These are phyloP conservation scores for Hyperopisus bebe DNA, from an alignment of 2,113 vertebrate species.

Conservation along the genomic window DNA sequence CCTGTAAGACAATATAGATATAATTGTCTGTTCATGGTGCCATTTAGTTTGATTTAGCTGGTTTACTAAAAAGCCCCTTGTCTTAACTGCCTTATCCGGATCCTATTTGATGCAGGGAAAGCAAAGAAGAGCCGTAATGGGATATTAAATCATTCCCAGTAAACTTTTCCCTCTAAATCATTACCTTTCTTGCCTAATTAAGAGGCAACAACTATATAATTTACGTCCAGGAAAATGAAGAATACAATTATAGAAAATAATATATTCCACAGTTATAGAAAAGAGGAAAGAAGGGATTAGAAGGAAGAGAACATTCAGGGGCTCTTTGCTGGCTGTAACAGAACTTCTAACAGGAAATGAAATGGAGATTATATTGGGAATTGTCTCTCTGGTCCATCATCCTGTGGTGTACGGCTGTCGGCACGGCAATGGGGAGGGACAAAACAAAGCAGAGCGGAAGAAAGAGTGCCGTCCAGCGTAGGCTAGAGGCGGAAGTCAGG, in stretches of 20 bases:
- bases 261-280: background rate
- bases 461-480: conserved; percentile 41
- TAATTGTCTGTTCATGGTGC: background rate
- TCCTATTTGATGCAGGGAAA: background rate
- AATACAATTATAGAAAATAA: background rate
- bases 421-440: background rate
- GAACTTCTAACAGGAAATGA: background rate
- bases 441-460: conserved; percentile 3
- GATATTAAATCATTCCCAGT: background rate
- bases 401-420: background rate
- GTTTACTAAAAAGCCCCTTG: background rate
- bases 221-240: background rate
- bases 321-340: background rate
- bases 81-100: background rate
- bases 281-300: background rate
- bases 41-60: background rate
- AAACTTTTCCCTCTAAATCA: background rate
- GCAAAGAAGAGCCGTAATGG: background rate
- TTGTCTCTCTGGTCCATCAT: background rate
- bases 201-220: background rate
- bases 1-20: background rate
- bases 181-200: background rate
- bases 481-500: conserved; percentile 44
- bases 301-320: background rate
- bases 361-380: background rate